These are phyloP conservation scores for Luperina testacea DNA, from an alignment of 2,888 invertebrate species.

Conservation along the genomic window DNA sequence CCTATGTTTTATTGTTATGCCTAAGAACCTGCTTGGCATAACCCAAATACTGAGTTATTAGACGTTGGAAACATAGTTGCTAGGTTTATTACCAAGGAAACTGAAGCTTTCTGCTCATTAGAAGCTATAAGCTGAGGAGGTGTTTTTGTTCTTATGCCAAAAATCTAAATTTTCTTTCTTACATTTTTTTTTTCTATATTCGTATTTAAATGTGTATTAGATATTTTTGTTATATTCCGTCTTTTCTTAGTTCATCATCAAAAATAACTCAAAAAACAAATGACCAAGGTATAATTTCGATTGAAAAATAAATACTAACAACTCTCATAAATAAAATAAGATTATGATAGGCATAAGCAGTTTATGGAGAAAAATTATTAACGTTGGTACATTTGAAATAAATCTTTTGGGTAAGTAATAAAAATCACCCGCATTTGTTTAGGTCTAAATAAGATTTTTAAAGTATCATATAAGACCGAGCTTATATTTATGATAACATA, in stretches of 20 bases:
- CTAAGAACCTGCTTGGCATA: background rate
- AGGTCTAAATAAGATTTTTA: conserved; percentile 17
- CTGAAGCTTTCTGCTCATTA: background rate
- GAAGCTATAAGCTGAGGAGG: background rate
- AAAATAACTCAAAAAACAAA: background rate
- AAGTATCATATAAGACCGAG: background rate
- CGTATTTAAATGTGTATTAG: background rate
- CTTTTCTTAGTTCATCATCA: background rate
- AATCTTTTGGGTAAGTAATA: conserved; percentile 17
- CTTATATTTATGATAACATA: conserved; percentile 3
- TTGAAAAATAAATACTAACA: background rate
- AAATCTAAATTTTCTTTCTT: background rate
- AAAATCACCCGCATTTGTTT: conserved; percentile 29
- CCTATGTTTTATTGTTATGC: conserved; percentile 17
- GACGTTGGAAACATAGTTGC: background rate
- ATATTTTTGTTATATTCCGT: background rate
- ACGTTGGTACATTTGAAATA: background rate
- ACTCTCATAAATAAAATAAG: background rate
- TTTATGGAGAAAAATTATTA: background rate
- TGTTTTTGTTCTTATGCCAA: background rate
- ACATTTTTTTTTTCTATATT: background rate
- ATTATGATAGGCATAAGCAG: background rate
- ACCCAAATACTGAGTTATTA: conserved; percentile 40
- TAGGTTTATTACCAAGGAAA: conserved; percentile 30
- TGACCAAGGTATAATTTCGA: background rate